Conservation (phyloP, 2,797 vertebrate genomes). For the Rhinichthys osculus region DNA sequence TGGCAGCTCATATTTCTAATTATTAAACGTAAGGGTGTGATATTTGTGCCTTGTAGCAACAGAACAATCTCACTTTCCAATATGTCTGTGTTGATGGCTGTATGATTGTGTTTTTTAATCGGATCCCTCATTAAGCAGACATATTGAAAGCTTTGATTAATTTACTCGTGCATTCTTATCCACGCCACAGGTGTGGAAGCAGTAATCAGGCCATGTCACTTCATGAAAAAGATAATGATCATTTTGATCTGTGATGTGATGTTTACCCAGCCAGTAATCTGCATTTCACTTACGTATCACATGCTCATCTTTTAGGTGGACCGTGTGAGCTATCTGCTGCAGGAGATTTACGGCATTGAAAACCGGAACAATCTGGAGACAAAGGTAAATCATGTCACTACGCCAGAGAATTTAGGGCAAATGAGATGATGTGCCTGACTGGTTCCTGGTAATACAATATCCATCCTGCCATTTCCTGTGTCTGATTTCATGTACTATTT, state of each 20-base stretch:
- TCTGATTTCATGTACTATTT: constrained; percentile 1
- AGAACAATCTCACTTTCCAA: not conserved
- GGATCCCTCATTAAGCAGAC: not conserved
- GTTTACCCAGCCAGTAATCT: not conserved
- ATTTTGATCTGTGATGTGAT: not conserved
- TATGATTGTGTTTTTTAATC: not conserved
- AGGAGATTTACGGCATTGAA: constrained; percentile 99
- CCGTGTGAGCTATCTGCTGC: constrained; percentile 96
- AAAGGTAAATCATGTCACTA: constrained; percentile 80
- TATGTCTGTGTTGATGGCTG: not conserved
- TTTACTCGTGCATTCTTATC: not conserved
- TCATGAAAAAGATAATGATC: not conserved
- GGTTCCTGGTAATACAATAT: not conserved
- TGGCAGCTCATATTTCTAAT: not conserved
- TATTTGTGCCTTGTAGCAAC: not conserved
- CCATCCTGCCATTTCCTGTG: not conserved
- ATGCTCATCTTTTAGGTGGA: constrained; percentile 84
- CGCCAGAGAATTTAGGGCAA: not conserved
- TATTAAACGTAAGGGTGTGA: not conserved
- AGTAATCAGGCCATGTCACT: not conserved
- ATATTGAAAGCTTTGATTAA: not conserved
- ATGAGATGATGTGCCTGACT: not conserved
- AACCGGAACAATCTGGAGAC: constrained; percentile 99
- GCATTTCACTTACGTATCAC: not conserved
- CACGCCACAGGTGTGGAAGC: not conserved